A percentile compares a stretch with the other conserved stretches of the same genome.
These are phyloP conservation scores for Falco punctatus DNA, from an alignment of 2,113 vertebrate genomes.

Conservation along the genomic window DNA sequence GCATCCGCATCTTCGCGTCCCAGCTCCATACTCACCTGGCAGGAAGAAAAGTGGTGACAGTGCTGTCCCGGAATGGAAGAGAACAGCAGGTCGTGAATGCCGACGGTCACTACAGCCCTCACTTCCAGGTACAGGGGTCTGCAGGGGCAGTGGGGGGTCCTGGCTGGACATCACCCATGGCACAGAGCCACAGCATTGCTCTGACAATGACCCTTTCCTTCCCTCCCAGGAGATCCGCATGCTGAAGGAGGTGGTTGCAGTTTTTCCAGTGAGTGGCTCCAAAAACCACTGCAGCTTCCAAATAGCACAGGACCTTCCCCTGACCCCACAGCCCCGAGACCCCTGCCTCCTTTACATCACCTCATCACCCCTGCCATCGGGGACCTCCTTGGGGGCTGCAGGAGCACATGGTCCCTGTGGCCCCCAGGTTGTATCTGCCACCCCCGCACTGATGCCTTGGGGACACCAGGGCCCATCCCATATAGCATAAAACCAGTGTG, in stretches of 20 bases:
- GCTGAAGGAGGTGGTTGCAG: constrained; percentile 82
- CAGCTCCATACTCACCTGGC: constrained; percentile 96
- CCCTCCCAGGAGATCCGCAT: constrained; percentile 87
- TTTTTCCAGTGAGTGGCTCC: constrained; percentile 84
- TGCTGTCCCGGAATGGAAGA: constrained; percentile 78
- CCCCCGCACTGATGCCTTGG: neutral
- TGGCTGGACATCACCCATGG: fast-evolving
- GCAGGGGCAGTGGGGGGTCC: neutral
- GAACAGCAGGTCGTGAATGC: constrained; percentile 85
- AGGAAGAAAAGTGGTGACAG: constrained; percentile 84
- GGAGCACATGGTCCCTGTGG: fast-evolving
- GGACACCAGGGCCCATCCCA: fast-evolving
- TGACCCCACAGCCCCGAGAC: fast-evolving
- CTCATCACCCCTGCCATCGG: neutral
- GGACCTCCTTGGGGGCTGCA: neutral
- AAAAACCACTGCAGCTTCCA: fast-evolving
- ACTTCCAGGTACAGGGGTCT: constrained; percentile 89
- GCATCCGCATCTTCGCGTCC: constrained; percentile 92
- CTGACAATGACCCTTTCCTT: neutral
- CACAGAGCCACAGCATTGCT: fast-evolving
- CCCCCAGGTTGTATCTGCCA: neutral
- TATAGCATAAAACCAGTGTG: neutral
- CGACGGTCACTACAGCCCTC: constrained; percentile 93
- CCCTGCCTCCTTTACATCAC: neutral
- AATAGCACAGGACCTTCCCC: neutral